A percentile compares a stretch with the other conserved stretches of the same genome.
Evolutionary conservation across 2,888 invertebrate species (phyloP).

Genomic region (Imbricaverruca yamaguchii): DNA sequence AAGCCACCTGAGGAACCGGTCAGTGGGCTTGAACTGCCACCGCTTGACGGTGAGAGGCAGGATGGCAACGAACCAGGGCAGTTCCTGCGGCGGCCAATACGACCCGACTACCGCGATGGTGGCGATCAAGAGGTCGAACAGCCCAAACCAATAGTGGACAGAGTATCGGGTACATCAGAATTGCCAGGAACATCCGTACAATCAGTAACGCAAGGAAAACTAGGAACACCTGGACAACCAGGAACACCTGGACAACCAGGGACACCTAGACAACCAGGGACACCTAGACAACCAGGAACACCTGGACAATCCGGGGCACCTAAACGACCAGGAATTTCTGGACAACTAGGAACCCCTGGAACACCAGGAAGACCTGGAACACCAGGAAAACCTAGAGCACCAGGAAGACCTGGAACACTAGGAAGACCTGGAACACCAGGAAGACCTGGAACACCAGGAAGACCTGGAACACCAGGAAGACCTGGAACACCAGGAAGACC

Average conservation of each 20-base stretch:
- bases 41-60: background rate
- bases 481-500: background rate
- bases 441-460: background rate
- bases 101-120: background rate
- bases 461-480: background rate
- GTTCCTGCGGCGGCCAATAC: background rate
- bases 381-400: background rate
- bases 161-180: too few relatives aligned
- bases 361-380: background rate
- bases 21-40: background rate
- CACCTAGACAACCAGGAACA: too few relatives aligned
- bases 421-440: background rate
- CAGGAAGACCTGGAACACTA: slow-evolving; percentile 21
- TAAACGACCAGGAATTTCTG: background rate
- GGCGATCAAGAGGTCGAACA: background rate
- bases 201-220: background rate
- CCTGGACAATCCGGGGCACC: background rate
- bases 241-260: too few relatives aligned
- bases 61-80: background rate
- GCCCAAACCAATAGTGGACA: too few relatives aligned
- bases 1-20: background rate
- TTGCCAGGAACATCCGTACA: too few relatives aligned
- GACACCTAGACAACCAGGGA: too few relatives aligned
- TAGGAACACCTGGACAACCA: background rate
- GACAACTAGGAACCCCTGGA: background rate